Base-by-base conservation (phyloP, 2,888 invertebrate species). In the Cheilosia soror region DNA sequence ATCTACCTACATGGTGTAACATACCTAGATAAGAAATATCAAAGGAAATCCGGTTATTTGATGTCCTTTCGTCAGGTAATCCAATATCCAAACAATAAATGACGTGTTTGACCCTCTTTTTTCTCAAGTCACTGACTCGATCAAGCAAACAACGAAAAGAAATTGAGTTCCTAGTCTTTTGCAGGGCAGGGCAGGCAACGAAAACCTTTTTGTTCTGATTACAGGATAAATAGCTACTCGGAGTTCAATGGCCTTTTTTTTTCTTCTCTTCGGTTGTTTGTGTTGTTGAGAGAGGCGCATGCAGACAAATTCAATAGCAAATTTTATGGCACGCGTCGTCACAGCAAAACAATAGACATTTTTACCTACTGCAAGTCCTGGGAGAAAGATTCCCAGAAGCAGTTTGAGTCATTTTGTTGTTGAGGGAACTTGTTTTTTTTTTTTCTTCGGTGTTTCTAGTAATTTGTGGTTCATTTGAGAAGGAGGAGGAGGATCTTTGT, bases 251-350 rank as follows among this genome's bases (percentile, higher is more conserved):
- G 57, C 57, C 63, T 71, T 31, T 29, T 44, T 37, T 47, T 57
- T 7, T 75, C 29, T 42, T 37, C 20, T 44, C 7, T 51, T 7
- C 1, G 37, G 44, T 29, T 49, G n/a, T 40, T 63, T 40, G 29
- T 51, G 27, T 42, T 42, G n/a, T 15, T 7, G 15, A 58, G 42
- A 29, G 47, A 58, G 40, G 65, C 9, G n/a, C 71, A 66, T 65
- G 78, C 73, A 78, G 62, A 78, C 68, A 55, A 68, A 68, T 76
- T 71, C 72, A 73, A 83, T 73, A 53, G 83, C 83, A 83, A 75
- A 79, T 60, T 55, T 75, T 60, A 71, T 57, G 84, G 79, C 84
- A 84, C 84, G 84, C 73, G 84, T 72, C 72, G 40, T 31, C 40
- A 57, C n/a, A 73, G 49, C 25, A 0, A 73, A 72, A 75, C 73